phyloP scores from a whole-genome alignment of 2,113 vertebrate genomes.

The Setophaga kirtlandii region DNA sequence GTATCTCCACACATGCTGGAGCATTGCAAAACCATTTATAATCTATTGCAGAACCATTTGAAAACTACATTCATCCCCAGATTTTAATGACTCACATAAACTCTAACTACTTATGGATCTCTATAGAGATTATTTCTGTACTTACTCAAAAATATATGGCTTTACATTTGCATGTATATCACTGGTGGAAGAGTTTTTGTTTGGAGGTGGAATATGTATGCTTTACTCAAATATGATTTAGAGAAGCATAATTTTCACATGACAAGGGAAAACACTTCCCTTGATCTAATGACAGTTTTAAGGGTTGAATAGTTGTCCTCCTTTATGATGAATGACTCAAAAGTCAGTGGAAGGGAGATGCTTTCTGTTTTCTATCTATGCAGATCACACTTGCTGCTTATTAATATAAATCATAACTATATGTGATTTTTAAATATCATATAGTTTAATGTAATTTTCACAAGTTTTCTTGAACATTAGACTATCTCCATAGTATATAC shows the following conservation, averaged over 20 bases:
- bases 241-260: not conserved
- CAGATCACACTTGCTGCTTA: not conserved
- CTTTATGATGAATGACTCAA: not conserved
- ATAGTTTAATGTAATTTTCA: not conserved
- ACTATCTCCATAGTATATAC: not conserved
- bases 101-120: not conserved
- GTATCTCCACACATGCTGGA: not conserved
- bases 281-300: not conserved
- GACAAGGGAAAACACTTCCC: not conserved
- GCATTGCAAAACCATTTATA: conserved; percentile 16
- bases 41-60: conserved; percentile 24
- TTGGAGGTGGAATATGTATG: not conserved
- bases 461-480: not conserved
- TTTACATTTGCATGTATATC: not conserved
- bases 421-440: not conserved
- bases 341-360: not conserved
- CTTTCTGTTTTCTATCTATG: not conserved
- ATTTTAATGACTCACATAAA: conserved; percentile 19
- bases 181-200: not conserved
- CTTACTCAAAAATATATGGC: not conserved
- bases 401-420: not conserved
- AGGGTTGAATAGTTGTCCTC: not conserved
- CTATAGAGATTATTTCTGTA: not conserved
- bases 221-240: not conserved
- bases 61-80: not conserved